Percentiles rank a stretch among this genome's conserved stretches.
Evolutionary conservation across 2,113 vertebrate species (phyloP).

Genomic region (Aythya baeri): DNA sequence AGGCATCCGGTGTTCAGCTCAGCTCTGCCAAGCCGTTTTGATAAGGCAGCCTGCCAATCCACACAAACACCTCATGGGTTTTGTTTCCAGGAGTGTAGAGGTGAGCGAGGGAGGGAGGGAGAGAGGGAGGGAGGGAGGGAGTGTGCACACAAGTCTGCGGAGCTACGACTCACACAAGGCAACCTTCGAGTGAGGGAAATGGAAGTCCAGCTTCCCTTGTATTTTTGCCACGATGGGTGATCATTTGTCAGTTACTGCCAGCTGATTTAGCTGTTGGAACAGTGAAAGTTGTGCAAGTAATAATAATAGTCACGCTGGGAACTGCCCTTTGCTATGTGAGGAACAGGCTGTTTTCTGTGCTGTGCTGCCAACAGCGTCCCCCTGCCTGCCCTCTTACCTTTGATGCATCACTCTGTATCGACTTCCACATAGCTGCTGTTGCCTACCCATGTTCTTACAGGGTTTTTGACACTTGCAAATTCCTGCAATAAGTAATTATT

Average conservation of each 20-base stretch:
- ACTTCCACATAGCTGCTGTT: not conserved
- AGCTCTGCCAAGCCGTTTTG: constrained; percentile 1
- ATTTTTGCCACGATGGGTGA: fast-evolving
- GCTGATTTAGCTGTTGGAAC: not conserved
- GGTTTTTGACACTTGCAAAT: not conserved
- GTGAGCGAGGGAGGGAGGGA: not conserved
- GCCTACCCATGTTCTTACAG: not conserved
- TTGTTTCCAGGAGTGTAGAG: not conserved
- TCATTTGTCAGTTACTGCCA: not conserved
- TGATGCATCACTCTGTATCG: not conserved
- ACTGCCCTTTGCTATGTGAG: not conserved
- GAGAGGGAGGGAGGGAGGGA: not conserved
- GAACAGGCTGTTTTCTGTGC: not conserved
- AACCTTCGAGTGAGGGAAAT: not conserved
- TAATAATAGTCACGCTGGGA: not conserved
- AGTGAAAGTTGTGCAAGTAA: not conserved
- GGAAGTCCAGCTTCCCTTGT: fast-evolving
- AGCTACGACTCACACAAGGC: not conserved
- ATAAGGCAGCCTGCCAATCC: not conserved
- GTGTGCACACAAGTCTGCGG: not conserved
- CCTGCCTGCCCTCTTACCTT: not conserved
- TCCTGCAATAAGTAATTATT: not conserved
- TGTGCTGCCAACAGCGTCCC: not conserved
- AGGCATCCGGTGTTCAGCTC: not conserved
- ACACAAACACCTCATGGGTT: not conserved